Percentiles rank a stretch among this genome's conserved stretches.
phyloP scores from a whole-genome alignment of 1,140 invertebrate genomes.

The Thaumatotibia leucotreta region DNA sequence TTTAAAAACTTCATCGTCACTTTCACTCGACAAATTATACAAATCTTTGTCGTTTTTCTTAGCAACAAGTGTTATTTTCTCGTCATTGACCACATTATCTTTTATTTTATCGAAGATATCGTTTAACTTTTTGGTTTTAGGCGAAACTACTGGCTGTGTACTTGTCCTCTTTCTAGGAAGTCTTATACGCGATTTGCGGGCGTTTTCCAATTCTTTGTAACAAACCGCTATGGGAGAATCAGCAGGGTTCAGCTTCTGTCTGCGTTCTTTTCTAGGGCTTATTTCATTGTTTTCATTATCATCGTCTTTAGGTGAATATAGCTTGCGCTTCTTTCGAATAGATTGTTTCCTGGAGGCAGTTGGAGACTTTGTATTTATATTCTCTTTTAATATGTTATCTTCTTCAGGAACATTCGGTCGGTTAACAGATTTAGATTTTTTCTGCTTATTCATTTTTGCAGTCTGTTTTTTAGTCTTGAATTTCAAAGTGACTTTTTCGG shows the following conservation, averaged over 20 bases:
- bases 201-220: conserved; percentile 52
- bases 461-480: conserved; percentile 24
- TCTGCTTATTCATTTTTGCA: conserved; percentile 18
- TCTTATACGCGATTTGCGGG: conserved; percentile 29
- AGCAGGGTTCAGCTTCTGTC: conserved; percentile 17
- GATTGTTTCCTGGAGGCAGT: neutral
- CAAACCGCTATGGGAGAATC: conserved; percentile 25
- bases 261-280: neutral
- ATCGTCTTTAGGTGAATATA: conserved; percentile 56
- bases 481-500: conserved; percentile 26
- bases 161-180: conserved; percentile 26
- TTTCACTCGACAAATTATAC: conserved; percentile 53
- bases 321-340: conserved; percentile 41
- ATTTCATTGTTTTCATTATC: conserved; percentile 18
- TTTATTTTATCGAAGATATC: conserved; percentile 51
- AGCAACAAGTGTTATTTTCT: conserved; percentile 32
- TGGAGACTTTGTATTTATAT: neutral
- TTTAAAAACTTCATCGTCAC: conserved; percentile 52
- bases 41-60: conserved; percentile 26
- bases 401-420: neutral
- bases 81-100: conserved; percentile 28
- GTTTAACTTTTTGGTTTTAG: conserved; percentile 39
- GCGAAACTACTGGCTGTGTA: conserved; percentile 25
- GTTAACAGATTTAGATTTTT: neutral
- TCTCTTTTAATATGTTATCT: neutral